Evolutionary conservation across 2,797 vertebrate genomes (phyloP), one percentile per base, ranked within the genome.

Genomic region (Neosilurus mollespiculum): DNA sequence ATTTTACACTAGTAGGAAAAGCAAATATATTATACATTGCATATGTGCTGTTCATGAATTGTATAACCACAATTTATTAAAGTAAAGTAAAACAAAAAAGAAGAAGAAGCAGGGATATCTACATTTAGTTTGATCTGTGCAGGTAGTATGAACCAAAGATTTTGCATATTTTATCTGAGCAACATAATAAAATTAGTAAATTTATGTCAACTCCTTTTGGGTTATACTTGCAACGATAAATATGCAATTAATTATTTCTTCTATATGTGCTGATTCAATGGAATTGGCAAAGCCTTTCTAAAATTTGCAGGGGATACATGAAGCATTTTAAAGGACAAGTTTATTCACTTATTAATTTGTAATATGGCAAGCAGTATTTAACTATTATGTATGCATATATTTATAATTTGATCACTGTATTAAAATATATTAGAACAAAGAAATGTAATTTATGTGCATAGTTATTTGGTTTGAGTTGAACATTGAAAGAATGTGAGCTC

Each of bases 1-100:
- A 26, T 30, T 78, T 64, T 79, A 70, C 37, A 65, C 51, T n/a
- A 20, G 24, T 34, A 54, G 54, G 59, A 65, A 65, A 78, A 49
- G 69, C 24, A 43, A 72, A 80, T 66, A 15, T 72, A 77, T 43
- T 64, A 59, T 58, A 65, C 49, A 24, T 65, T 73, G 43, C 24
- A 64, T 61, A 16, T 16, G 15, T 43, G 76, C 24, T 83, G 77
- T 54, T 69, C 16, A 30, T 30, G 30, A 30, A 30, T 43, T 43
- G 43, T 43, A 43, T 4, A 43, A 43, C 8, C 4, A 43, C 43
- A 43, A 43, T 43, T 43, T 43, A 30, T 30, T 30, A 30, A 30
- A 43, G 43, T 43, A 43, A 43, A 43, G 8, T 2, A 43, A 43
- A 43, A 43, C 43, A 43, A 43, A 43, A 43, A 30, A 30, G 30